These are phyloP conservation scores for Hirundichthys speculiger DNA, from an alignment of 2,113 vertebrate species.

Conservation along the genomic window DNA sequence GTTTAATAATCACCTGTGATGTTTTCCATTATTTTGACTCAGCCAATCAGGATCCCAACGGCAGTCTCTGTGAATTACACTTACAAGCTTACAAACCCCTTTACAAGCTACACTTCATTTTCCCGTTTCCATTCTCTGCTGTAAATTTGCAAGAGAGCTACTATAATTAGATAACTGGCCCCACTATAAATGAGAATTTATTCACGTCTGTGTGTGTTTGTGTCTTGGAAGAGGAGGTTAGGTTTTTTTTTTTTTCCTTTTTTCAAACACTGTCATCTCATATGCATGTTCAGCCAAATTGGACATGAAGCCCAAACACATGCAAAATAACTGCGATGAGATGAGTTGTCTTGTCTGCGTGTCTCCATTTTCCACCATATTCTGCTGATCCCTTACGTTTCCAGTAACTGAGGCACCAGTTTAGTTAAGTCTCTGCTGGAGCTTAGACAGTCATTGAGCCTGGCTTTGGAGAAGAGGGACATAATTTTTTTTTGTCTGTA, in stretches of 20 bases:
- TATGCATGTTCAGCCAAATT: constrained; percentile 50
- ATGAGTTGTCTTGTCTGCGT: constrained; percentile 1
- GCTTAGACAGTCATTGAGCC: constrained; percentile 36
- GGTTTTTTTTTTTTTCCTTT: constrained; percentile 36
- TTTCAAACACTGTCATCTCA: constrained; percentile 43
- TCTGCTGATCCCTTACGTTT: constrained; percentile 41
- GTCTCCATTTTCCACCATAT: constrained; percentile 28
- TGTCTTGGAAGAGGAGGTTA: background rate
- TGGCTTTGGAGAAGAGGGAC: constrained; percentile 21
- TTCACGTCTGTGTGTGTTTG: background rate
- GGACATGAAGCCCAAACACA: constrained; percentile 47
- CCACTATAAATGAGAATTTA: constrained; percentile 50
- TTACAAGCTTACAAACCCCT: no score
- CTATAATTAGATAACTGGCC: constrained; percentile 66
- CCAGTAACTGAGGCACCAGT: constrained; percentile 34
- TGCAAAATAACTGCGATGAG: constrained; percentile 25
- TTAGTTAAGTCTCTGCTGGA: constrained; percentile 35
- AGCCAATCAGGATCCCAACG: constrained; percentile 16
- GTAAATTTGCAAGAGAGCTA: constrained; percentile 59
- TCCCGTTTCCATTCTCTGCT: constrained; percentile 35
- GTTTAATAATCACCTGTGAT: constrained; percentile 19
- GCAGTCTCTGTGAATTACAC: constrained; percentile 1
- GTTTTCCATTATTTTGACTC: constrained; percentile 21
- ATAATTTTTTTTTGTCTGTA: no score
- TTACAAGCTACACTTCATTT: constrained; percentile 53